Evolutionary conservation across 2,797 vertebrate genomes (phyloP).

Genomic region (Melanotaenia boesemani): DNA sequence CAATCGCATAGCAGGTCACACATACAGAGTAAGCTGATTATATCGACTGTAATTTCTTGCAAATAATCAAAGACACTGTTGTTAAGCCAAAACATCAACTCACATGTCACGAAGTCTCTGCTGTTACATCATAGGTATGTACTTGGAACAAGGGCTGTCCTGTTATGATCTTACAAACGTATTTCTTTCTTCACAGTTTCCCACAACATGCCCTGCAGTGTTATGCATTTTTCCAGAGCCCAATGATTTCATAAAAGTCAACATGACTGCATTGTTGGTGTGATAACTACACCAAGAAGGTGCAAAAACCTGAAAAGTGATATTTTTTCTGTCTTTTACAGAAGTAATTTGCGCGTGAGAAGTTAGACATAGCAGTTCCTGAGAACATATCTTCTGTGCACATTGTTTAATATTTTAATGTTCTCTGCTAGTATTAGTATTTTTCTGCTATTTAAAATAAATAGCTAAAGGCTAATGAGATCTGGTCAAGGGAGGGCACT

Average conservation of each 20-base stretch:
- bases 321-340: background rate
- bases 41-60: background rate
- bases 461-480: constrained; percentile 49
- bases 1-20: background rate
- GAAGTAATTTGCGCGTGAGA: constrained; percentile 14
- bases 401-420: constrained; percentile 32
- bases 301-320: constrained; percentile 28
- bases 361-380: constrained; percentile 9
- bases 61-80: background rate
- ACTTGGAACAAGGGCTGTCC: constrained; percentile 6
- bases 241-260: constrained; percentile 1
- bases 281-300: constrained; percentile 24
- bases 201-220: constrained; percentile 23
- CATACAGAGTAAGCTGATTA: accelerated
- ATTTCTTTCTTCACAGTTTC: constrained; percentile 2
- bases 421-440: constrained; percentile 22
- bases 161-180: constrained; percentile 20
- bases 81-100: constrained; percentile 2
- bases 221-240: background rate
- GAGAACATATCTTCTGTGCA: constrained; percentile 14
- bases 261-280: constrained; percentile 24
- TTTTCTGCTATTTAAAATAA: constrained; percentile 38
- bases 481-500: constrained; percentile 24
- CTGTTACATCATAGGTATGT: constrained; percentile 4
- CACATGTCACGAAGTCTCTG: constrained; percentile 33